Conservation (phyloP, 2,113 vertebrate species). For the Cryptotis parvus region DNA sequence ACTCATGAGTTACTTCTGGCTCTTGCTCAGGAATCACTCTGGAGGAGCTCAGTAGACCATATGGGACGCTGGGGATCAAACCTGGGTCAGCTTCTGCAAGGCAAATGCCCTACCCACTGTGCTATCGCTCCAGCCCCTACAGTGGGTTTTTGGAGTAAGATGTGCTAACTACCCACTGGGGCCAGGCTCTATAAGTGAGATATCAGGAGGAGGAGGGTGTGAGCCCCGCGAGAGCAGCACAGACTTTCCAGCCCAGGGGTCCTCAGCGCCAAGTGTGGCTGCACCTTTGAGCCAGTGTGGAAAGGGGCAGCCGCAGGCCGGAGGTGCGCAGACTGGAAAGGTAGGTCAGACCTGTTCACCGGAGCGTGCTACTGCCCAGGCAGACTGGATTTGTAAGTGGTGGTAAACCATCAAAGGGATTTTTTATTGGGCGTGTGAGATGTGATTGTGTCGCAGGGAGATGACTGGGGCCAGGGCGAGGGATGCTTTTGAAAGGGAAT, state of each 20-base stretch:
- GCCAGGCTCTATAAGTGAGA: not conserved
- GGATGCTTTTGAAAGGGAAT: slow-evolving; percentile 10
- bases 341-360: not conserved
- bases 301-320: not conserved
- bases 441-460: not conserved
- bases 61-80: too few relatives aligned
- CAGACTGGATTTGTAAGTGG: not conserved
- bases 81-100: too few relatives aligned
- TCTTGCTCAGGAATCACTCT: too few relatives aligned
- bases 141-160: too few relatives aligned
- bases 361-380: not conserved
- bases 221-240: not conserved
- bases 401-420: slow-evolving; percentile 40
- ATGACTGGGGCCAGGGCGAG: not conserved
- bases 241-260: not conserved
- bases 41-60: too few relatives aligned
- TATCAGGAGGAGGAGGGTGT: not conserved
- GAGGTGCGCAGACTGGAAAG: slow-evolving; percentile 34
- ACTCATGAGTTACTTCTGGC: too few relatives aligned
- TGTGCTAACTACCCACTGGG: too few relatives aligned
- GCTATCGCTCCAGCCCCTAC: too few relatives aligned
- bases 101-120: too few relatives aligned
- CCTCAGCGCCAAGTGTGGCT: not conserved
- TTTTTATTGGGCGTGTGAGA: slow-evolving; percentile 4
- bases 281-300: not conserved